Conservation (phyloP, 2,888 invertebrate species). For the Platerodrilus igneus region DNA sequence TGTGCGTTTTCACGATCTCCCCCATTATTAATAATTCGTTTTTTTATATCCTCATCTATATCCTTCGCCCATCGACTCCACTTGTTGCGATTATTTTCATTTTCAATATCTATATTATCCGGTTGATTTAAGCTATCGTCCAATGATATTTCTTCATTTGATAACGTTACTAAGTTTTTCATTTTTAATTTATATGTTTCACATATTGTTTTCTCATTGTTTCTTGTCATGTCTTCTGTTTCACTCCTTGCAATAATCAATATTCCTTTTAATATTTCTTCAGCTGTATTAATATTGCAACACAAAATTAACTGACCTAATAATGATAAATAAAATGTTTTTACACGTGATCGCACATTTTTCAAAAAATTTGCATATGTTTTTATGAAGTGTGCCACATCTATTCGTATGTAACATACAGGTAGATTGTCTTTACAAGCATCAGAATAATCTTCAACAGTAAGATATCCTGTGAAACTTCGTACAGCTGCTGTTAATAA, state of each 20-base stretch:
- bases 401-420: conserved; percentile 9
- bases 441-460: background rate
- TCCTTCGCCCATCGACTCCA: conserved; percentile 1
- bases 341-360: background rate
- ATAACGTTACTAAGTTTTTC: background rate
- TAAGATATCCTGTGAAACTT: background rate
- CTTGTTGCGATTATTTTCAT: background rate
- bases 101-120: background rate
- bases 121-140: background rate
- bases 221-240: conserved; percentile 6
- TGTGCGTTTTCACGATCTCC: conserved; percentile 10
- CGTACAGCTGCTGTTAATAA: conserved; percentile 5
- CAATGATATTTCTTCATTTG: background rate
- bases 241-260: conserved; percentile 5
- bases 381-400: conserved; percentile 13
- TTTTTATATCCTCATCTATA: background rate
- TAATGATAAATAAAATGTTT: conserved; percentile 4
- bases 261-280: conserved; percentile 4
- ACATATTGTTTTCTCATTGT: conserved; percentile 1
- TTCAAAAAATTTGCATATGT: conserved; percentile 9
- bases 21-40: background rate
- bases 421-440: conserved; percentile 2
- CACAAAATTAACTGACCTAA: conserved; percentile 9
- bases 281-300: background rate
- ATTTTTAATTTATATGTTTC: conserved; percentile 4